phyloP scores from a whole-genome alignment of 2,888 invertebrate genomes.

The Drosophila colorata region DNA sequence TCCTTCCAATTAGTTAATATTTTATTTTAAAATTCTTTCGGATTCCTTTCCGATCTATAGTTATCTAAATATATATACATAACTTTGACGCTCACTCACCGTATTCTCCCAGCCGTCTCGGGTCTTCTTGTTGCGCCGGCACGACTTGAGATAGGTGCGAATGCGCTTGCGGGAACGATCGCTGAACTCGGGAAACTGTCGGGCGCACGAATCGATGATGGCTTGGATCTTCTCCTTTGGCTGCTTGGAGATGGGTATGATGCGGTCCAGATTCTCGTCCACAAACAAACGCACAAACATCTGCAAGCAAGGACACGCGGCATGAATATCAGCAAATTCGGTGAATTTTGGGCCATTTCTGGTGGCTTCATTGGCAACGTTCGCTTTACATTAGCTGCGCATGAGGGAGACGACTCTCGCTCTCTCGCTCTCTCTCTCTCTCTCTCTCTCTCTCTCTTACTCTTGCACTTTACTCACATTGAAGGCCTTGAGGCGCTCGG shows the following conservation, averaged over 20 bases:
- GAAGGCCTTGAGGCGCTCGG: constrained; percentile 97
- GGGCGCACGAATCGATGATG: constrained; percentile 97
- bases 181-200: constrained; percentile 98
- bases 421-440: constrained; percentile 22
- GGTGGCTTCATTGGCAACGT: constrained; percentile 74
- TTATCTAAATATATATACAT: too few relatives aligned
- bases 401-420: background rate
- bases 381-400: constrained; percentile 68
- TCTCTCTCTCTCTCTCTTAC: constrained; percentile 28
- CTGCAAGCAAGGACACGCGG: constrained; percentile 86
- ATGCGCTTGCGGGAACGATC: constrained; percentile 97
- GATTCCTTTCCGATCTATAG: too few relatives aligned
- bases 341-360: background rate
- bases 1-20: too few relatives aligned
- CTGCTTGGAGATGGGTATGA: constrained; percentile 98
- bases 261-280: constrained; percentile 97
- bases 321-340: constrained; percentile 1
- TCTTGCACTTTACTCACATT: constrained; percentile 89
- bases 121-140: constrained; percentile 96
- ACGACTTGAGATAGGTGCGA: constrained; percentile 97
- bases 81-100: constrained; percentile 87
- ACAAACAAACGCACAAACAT: constrained; percentile 99
- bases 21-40: too few relatives aligned
- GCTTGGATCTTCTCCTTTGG: constrained; percentile 99
- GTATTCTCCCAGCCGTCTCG: constrained; percentile 95